Conservation (phyloP, 2,888 invertebrate species). For the Cataglyphis albicans region DNA sequence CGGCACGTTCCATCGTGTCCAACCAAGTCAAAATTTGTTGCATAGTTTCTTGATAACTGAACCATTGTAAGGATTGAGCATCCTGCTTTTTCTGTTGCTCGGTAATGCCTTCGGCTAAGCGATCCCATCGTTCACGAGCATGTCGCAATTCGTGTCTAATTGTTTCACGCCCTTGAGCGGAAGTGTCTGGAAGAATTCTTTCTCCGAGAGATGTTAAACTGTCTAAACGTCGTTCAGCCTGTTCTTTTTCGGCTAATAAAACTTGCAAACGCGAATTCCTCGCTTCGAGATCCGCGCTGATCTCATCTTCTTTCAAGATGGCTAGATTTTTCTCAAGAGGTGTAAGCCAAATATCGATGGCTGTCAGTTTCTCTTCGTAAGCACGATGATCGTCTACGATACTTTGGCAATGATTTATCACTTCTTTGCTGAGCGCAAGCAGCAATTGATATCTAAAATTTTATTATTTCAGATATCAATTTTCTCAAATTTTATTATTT, state of each 20-base stretch:
- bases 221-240: constrained; percentile 93
- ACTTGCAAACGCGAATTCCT: constrained; percentile 91
- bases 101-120: constrained; percentile 93
- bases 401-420: constrained; percentile 93
- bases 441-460: constrained; percentile 90
- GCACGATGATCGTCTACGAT: constrained; percentile 94
- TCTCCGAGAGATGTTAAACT: constrained; percentile 93
- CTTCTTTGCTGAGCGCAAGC: constrained; percentile 93
- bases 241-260: constrained; percentile 92
- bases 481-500: constrained; percentile 1
- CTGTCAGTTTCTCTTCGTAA: constrained; percentile 91
- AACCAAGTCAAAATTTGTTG: constrained; percentile 95
- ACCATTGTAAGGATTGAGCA: constrained; percentile 93
- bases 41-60: constrained; percentile 94
- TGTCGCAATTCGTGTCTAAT: constrained; percentile 94
- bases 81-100: constrained; percentile 95
- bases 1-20: constrained; percentile 93
- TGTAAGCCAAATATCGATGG: constrained; percentile 92
- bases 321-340: constrained; percentile 91
- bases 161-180: constrained; percentile 95
- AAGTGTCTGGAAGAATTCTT: constrained; percentile 96
- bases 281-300: constrained; percentile 88
- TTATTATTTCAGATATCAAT: no score
- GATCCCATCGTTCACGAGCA: constrained; percentile 95
- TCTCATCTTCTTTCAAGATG: constrained; percentile 89